Evolutionary conservation across 1,140 invertebrate species (phyloP).

Genomic region (Atta cephalotes): DNA sequence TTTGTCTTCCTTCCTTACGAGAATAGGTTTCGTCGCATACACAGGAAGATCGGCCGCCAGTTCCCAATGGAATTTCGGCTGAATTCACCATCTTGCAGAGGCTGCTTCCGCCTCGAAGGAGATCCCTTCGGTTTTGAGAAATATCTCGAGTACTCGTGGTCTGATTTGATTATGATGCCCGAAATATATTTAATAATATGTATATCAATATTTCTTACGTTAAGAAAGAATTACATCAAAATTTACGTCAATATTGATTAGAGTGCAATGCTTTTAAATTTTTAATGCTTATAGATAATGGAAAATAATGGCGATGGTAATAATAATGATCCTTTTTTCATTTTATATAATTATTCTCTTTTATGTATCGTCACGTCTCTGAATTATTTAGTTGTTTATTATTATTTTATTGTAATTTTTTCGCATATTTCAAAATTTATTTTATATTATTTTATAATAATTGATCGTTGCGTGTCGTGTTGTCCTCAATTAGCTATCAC

Average conservation of each 20-base stretch:
- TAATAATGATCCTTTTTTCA: background rate
- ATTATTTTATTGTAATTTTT: conserved; percentile 22
- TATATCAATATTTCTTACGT: background rate
- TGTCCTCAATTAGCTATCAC: conserved; percentile 18
- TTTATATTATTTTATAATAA: background rate
- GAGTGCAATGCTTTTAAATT: conserved; percentile 26
- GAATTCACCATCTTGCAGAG: conserved; percentile 53
- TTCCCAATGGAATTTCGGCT: conserved; percentile 66
- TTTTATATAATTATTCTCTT: background rate
- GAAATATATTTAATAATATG: conserved; percentile 21
- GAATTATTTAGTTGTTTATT: conserved; percentile 7
- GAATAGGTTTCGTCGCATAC: conserved; percentile 54
- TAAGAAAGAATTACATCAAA: conserved; percentile 4
- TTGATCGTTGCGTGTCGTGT: background rate
- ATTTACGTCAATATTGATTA: conserved; percentile 5
- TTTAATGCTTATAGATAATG: background rate
- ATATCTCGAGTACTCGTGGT: conserved; percentile 47
- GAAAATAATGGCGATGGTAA: background rate
- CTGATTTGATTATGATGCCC: conserved; percentile 28
- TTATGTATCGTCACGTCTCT: background rate
- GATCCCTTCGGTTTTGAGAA: conserved; percentile 33
- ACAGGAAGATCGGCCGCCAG: conserved; percentile 38
- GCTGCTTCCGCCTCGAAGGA: conserved; percentile 31
- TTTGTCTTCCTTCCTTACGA: conserved; percentile 52
- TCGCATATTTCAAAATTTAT: background rate